Evolutionary conservation across 2,888 invertebrate genomes (phyloP).

Genomic region (Fragum fragum): DNA sequence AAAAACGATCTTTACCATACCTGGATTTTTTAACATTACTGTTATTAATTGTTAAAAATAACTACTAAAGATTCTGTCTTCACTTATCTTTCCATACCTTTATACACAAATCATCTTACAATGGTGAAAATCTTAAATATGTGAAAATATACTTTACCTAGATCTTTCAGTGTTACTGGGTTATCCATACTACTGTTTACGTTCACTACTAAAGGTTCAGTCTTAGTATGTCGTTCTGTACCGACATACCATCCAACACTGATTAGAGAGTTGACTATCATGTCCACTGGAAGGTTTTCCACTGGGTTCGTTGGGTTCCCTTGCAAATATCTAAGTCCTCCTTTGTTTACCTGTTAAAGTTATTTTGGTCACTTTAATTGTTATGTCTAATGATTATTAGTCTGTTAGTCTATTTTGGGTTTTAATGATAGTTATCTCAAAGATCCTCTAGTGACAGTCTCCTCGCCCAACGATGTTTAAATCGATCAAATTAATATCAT

Average conservation of each 20-base stretch:
- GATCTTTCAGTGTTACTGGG: background rate
- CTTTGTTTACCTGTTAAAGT: conserved; percentile 8
- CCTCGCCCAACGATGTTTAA: background rate
- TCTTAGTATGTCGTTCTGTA: background rate
- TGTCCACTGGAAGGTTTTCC: conserved; percentile 4
- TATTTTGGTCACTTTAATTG: no score
- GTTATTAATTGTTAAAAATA: no score
- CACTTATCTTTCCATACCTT: no score
- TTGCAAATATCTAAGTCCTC: background rate
- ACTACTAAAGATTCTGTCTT: no score
- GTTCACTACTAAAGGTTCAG: background rate
- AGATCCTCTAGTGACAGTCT: background rate
- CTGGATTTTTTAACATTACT: no score
- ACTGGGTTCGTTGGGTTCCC: background rate
- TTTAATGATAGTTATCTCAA: background rate
- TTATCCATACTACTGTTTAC: conserved; percentile 19
- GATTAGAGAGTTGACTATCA: conserved; percentile 13
- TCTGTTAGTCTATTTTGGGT: background rate
- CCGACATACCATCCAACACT: conserved; percentile 9
- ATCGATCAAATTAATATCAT: background rate
- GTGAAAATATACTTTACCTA: no score
- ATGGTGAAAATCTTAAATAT: no score
- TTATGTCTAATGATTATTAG: background rate
- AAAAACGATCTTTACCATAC: no score
- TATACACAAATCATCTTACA: no score